Base-by-base conservation (phyloP, 2,797 vertebrate genomes). In the Oreortyx pictus region DNA sequence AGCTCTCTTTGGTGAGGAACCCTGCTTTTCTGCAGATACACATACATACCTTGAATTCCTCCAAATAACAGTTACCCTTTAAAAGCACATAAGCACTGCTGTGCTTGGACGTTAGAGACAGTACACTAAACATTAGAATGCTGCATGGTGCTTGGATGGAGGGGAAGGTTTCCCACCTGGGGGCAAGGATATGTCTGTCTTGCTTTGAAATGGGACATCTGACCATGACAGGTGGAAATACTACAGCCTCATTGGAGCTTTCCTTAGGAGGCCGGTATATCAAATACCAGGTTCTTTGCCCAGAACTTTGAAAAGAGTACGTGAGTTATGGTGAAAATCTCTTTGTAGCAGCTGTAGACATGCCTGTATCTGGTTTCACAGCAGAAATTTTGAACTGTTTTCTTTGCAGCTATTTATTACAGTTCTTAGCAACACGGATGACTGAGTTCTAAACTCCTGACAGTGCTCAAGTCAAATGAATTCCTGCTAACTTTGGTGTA, bases 1-100 rank as follows among this genome's bases (percentile, higher is more conserved):
- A 82, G 68, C 71, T 77, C 49, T 83, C 72, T 72, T 65, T 64
- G 24, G 52, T 23, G 64, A 91, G 37, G 73, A 89, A 1, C 62
- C 24, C 54, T 44, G 37, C 0, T 39, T n/a, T 25, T 39, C 5
- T 77, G 12, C 25, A 61, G 31, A 50, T 14, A 4, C 71, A 39
- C 50, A 10, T 57, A 35, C n/a, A 25, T 19, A 22, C 46, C 67
- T 76, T 44, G 43, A 86, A 4, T 76, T n/a, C 16, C 71, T 88
- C 52, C 74, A 86, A 3, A 43, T 44, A 4, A 70, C 50, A 65
- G 12, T 39, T 86, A 4, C 2, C 43, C 2, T 0, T 31, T 54
- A 0, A 1, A 31, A 52, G 59, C 49, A 76, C 15, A 15, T 35
- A 17, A 17, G 56, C 43, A 19, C 4, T 49, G 33, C 74, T 74